Base-by-base conservation (phyloP, 2,888 invertebrate species). In the Chorisops tibialis region DNA sequence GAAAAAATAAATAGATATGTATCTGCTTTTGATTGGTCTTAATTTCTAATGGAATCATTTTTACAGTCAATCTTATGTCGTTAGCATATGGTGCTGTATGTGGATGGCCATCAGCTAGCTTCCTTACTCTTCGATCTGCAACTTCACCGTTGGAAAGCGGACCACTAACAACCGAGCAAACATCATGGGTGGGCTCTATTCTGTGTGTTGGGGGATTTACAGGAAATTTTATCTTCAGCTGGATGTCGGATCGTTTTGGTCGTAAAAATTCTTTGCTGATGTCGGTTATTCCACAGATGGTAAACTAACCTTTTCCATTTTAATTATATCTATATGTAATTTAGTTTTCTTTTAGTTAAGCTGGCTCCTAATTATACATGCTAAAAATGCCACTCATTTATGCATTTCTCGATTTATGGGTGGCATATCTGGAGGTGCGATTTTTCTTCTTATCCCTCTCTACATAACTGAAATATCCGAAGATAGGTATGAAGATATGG, bases 21-120 rank as follows among this genome's bases (percentile, higher is more conserved):
- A n/a, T n/a, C n/a, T n/a, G n/a, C n/a, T n/a, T n/a, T n/a, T n/a
- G n/a, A n/a, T n/a, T n/a, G n/a, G n/a, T n/a, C n/a, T n/a, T 9
- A 45, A 49, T 56, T 60, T 47, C 6, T n/a, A 16, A 14, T 21
- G 14, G n/a, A 41, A 35, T 19, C 19, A 12, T 22, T 12, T 41
- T 9, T 47, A n/a, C 65, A 74, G 75, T 68, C 0, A 77, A 77
- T 45, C 72, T 78, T 1, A 67, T 70, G 0, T 65, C 76, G 14
- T 67, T 77, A 11, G 72, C 72, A 0, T 74, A 73, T 70, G 77
- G 77, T 2, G 72, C 73, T 0, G 71, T 71, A 56, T 70, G 70
- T 52, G 77, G 76, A 24, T 79, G 78, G 78, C 69, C 73, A 1
- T 77, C 77, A 1, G 68, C 76, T 3, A 72, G 73, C 64, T 72